phyloP scores from a whole-genome alignment of 2,888 invertebrate species.

The Plusia festucae region DNA sequence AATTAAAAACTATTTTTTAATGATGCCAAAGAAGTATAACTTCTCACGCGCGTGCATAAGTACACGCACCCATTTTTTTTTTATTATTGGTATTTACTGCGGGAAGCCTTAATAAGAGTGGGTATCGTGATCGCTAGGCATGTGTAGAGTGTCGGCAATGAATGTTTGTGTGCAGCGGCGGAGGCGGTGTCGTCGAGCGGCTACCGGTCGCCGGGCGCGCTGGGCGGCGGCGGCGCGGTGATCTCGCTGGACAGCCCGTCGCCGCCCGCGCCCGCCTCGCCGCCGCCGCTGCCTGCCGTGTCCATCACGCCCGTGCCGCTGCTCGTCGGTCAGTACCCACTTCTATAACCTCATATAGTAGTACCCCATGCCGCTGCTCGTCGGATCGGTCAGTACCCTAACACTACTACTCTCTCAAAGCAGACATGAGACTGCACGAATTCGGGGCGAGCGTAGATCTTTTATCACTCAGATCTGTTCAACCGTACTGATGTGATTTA shows the following conservation, averaged over 20 bases:
- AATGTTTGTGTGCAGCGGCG: slow-evolving; percentile 56
- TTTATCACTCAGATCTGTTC: no score
- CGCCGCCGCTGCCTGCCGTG: slow-evolving; percentile 65
- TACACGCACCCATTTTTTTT: no score
- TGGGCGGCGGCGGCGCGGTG: slow-evolving; percentile 73
- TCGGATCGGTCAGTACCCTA: slow-evolving; percentile 31
- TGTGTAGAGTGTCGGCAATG: background rate
- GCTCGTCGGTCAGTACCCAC: slow-evolving; percentile 10
- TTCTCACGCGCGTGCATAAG: no score
- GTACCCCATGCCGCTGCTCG: slow-evolving; percentile 22
- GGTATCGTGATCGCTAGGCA: no score
- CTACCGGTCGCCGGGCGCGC: slow-evolving; percentile 88
- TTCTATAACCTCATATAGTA: no score
- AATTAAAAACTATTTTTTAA: no score
- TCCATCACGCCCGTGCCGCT: slow-evolving; percentile 71
- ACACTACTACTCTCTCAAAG: background rate
- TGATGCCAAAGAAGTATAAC: no score
- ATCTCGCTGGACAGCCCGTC: slow-evolving; percentile 91
- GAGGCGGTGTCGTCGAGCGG: slow-evolving; percentile 90
- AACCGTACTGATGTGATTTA: no score
- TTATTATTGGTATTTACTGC: no score
- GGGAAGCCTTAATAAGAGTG: no score
- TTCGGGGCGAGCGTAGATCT: no score
- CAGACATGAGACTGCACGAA: no score
- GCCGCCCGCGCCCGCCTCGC: slow-evolving; percentile 79